Percentiles rank a stretch among this genome's conserved stretches.
Evolutionary conservation across 1,140 invertebrate genomes (phyloP).

Genomic region (Oncopeltus fasciatus): DNA sequence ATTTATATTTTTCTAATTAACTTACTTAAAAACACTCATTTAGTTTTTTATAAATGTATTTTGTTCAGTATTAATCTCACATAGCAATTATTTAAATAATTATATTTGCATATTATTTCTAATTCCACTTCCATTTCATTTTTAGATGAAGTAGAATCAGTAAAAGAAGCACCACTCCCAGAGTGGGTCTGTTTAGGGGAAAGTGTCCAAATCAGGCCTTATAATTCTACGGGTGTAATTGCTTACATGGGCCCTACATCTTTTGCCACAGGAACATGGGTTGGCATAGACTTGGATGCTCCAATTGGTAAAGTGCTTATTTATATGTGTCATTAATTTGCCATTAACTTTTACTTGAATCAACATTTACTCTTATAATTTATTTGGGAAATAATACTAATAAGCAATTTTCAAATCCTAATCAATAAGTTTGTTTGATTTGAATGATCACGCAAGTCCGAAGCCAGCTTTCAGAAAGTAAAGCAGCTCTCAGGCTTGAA

Average conservation of each 20-base stretch:
- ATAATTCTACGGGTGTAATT: constrained; percentile 72
- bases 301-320: constrained; percentile 62
- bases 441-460: constrained; percentile 40
- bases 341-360: background rate
- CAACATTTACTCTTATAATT: background rate
- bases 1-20: too few relatives aligned
- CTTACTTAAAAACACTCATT: too few relatives aligned
- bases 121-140: background rate
- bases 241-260: constrained; percentile 75
- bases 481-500: constrained; percentile 29
- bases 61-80: too few relatives aligned
- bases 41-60: too few relatives aligned
- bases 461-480: constrained; percentile 30
- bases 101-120: background rate
- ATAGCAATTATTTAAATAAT: too few relatives aligned
- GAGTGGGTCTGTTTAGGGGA: constrained; percentile 81
- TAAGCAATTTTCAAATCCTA: too few relatives aligned
- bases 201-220: constrained; percentile 75
- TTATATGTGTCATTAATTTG: background rate
- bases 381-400: too few relatives aligned
- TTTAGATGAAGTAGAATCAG: constrained; percentile 21
- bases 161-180: constrained; percentile 42
- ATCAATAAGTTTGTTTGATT: too few relatives aligned
- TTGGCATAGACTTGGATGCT: constrained; percentile 79
- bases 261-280: constrained; percentile 75